A percentile compares a stretch with the other conserved stretches of the same genome.
Conservation (phyloP, 2,113 vertebrate genomes). For the Monarcha castaneiventris region DNA sequence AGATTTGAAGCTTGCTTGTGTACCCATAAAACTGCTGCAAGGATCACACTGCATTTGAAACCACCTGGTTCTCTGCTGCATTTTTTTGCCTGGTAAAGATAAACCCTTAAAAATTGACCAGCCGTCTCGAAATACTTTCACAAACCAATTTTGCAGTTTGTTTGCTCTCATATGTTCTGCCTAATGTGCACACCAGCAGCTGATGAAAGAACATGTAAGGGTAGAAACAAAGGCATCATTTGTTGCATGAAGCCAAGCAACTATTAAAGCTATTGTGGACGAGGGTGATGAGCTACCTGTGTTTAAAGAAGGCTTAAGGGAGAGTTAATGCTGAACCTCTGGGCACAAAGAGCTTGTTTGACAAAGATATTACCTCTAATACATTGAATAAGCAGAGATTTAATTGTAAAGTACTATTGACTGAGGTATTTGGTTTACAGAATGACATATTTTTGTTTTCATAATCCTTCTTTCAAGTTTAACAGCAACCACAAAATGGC, state of each 20-base stretch:
- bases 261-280: conserved; percentile 21
- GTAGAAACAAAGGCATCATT: conserved; percentile 7
- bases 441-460: conserved; percentile 40
- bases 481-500: conserved; percentile 16
- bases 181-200: neutral
- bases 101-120: neutral
- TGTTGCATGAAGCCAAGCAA: conserved; percentile 1
- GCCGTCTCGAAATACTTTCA: neutral
- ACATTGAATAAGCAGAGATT: conserved; percentile 51
- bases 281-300: neutral
- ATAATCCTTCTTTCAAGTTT: conserved; percentile 56
- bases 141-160: neutral
- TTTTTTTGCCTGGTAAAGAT: neutral
- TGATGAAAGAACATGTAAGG: conserved; percentile 17
- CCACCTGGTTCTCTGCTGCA: neutral
- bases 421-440: conserved; percentile 44
- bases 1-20: neutral
- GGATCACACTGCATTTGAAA: neutral
- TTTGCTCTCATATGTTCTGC: neutral
- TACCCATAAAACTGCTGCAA: neutral
- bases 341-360: conserved; percentile 59
- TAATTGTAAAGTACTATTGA: conserved; percentile 54
- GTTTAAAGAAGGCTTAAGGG: conserved; percentile 45
- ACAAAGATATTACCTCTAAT: conserved; percentile 54
- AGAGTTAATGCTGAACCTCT: conserved; percentile 55